phyloP scores from a whole-genome alignment of 92 coral and sea anemone species.

The Siderastrea radians region DNA sequence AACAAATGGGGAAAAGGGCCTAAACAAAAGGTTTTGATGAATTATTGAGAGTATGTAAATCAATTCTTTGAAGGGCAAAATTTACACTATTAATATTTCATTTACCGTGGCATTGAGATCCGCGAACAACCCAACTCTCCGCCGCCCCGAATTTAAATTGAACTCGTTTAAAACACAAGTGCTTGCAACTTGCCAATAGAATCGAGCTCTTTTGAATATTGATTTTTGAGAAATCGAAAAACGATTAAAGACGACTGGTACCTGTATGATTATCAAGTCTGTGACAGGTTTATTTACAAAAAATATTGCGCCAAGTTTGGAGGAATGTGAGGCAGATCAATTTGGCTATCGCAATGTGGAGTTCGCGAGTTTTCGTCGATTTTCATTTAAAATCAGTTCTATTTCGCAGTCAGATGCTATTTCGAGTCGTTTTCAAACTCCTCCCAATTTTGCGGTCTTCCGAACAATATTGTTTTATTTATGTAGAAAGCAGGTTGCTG shows the following conservation, averaged over 20 bases:
- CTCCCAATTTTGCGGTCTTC: conserved; percentile 66
- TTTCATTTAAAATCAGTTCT: conserved; percentile 22
- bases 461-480: conserved; percentile 77
- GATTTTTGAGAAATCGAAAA: conserved; percentile 12
- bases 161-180: conserved; percentile 5
- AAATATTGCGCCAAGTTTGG: neutral
- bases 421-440: conserved; percentile 58
- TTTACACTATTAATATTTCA: conserved; percentile 94
- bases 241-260: conserved; percentile 32
- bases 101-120: conserved; percentile 76
- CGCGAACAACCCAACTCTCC: conserved; percentile 21
- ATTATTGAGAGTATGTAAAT: conserved; percentile 94
- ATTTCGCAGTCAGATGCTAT: conserved; percentile 27
- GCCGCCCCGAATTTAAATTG: conserved; percentile 38
- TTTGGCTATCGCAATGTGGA: conserved; percentile 1
- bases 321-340: conserved; percentile 29
- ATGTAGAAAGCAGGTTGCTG: conserved; percentile 70
- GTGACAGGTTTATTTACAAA: conserved; percentile 40
- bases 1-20: conserved; percentile 90
- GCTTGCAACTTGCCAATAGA: neutral
- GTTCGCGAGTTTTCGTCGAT: conserved; percentile 6
- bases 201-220: neutral
- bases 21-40: conserved; percentile 79
- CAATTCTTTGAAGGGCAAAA: conserved; percentile 89
- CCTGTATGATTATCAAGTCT: conserved; percentile 9